Base-by-base conservation (phyloP, 2,113 vertebrate species). In the Crotalus horridus region DNA sequence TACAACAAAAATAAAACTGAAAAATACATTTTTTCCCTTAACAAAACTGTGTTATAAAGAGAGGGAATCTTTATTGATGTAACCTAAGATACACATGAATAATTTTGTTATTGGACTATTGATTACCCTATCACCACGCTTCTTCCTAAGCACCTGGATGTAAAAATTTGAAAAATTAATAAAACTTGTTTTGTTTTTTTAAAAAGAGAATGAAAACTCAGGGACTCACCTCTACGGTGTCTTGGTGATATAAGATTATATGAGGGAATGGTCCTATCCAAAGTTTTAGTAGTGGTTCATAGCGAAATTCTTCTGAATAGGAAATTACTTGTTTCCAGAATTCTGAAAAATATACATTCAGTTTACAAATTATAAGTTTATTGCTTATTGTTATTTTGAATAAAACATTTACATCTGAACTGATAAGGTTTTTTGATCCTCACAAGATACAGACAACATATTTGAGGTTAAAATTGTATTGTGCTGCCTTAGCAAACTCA, bases 261-360 rank as follows among this genome's bases (percentile, higher is more conserved):
- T 98, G 29, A 0, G 99, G 98, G 0, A 99, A 0, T 0, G 98
- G 96, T 85, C 99, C 99, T 21, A 99, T 0, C 99, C 99, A 99
- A 48, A 99, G 1, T 94, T 98, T 99, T 23, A 99, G 15, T 13
- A 99, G 64, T 0, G 98, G 98, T 0, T 3, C 0, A 0, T 96
- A 55, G 64, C 95, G 94, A 69, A 96, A 97, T 15, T 96, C 11
- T 1, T 95, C 92, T 1, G 86, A 64, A 0, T 91, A 96, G 0
- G 24, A 0, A 15, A 97, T 85, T 4, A 99, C 0, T 95, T 99
- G 99, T 46, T 95, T 93, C 95, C 99, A 99, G 96, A 99, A 99
- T 9, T 96, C 99, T 99, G 91, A 43, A 94, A 97, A 95, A 94
- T 91, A 96, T 96, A 92, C 1, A 91, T 29, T 3, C 9, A 10